phyloP scores from a whole-genome alignment of 64 coral and sea anemone species.

The Cladopsammia gracilis region DNA sequence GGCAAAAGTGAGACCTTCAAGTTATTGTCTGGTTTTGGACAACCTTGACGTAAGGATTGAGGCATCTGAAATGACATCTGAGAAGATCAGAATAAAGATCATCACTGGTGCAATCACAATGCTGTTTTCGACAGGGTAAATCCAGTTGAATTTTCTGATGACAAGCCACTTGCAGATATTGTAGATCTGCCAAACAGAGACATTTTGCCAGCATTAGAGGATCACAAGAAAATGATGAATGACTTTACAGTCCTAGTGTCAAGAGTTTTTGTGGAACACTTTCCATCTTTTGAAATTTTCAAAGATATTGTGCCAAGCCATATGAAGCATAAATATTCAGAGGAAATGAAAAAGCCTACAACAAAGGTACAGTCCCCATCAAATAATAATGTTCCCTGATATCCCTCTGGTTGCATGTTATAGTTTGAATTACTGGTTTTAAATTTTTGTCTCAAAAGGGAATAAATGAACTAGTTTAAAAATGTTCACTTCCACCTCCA shows the following conservation, averaged over 20 bases:
- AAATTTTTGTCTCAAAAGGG: no score
- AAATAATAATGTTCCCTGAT: no score
- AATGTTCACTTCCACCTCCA: no score
- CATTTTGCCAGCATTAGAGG: not conserved
- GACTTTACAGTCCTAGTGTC: not conserved
- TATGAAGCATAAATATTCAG: conserved; percentile 48
- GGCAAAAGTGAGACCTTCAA: no score
- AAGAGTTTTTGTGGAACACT: conserved; percentile 15
- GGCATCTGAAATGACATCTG: conserved; percentile 62
- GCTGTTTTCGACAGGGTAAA: conserved; percentile 34
- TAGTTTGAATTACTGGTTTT: no score
- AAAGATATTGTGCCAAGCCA: conserved; percentile 11
- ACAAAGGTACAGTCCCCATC: no score
- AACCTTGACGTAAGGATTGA: conserved; percentile 26
- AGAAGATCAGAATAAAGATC: conserved; percentile 62
- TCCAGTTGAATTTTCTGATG: conserved; percentile 2
- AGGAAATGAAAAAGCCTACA: not conserved
- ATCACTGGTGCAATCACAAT: conserved; percentile 73
- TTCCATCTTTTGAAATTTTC: conserved; percentile 41
- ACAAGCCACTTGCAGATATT: conserved; percentile 30
- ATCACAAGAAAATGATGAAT: not conserved
- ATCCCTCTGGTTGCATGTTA: no score
- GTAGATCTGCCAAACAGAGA: conserved; percentile 23
- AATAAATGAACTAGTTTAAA: no score
- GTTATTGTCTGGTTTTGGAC: conserved; percentile 48